Evolutionary conservation across 2,797 vertebrate genomes (phyloP).

Genomic region (Meda fulgida): DNA sequence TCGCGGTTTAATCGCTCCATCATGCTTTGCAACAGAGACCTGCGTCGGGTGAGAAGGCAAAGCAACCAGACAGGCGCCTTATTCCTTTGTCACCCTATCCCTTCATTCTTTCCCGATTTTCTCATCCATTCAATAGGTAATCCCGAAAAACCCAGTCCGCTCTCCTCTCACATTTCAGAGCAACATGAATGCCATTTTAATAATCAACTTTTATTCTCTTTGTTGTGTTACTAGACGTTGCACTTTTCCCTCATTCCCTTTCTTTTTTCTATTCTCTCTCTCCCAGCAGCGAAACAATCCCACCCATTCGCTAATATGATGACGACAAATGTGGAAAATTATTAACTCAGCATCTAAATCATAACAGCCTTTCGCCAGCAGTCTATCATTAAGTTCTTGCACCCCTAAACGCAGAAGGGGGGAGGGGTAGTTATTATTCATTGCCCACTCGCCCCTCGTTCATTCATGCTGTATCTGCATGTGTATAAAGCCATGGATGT

Average conservation of each 20-base stretch:
- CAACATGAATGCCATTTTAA: constrained; percentile 80
- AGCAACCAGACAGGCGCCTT: constrained; percentile 81
- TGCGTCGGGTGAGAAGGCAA: constrained; percentile 77
- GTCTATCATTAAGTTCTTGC: constrained; percentile 23
- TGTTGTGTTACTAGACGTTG: constrained; percentile 73
- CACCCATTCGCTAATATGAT: constrained; percentile 12
- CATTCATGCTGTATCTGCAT: constrained; percentile 92
- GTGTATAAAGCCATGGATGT: constrained; percentile 79
- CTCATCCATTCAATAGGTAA: constrained; percentile 78
- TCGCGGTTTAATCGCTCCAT: constrained; percentile 62
- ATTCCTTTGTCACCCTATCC: constrained; percentile 62
- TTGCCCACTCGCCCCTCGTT: constrained; percentile 66
- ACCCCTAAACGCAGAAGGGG: background rate
- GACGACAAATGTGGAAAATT: constrained; percentile 23
- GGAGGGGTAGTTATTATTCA: constrained; percentile 57
- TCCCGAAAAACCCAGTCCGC: constrained; percentile 71
- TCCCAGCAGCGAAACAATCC: constrained; percentile 11
- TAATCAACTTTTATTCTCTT: constrained; percentile 83
- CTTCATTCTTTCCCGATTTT: constrained; percentile 51
- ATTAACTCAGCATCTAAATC: constrained; percentile 39
- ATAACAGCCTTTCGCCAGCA: constrained; percentile 1
- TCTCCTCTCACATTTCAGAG: constrained; percentile 69
- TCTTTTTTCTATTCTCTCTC: constrained; percentile 68
- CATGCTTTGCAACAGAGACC: constrained; percentile 65
- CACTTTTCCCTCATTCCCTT: constrained; percentile 44